Base-by-base conservation (phyloP, 2,797 vertebrate species). In the Oophaga sylvatica region DNA sequence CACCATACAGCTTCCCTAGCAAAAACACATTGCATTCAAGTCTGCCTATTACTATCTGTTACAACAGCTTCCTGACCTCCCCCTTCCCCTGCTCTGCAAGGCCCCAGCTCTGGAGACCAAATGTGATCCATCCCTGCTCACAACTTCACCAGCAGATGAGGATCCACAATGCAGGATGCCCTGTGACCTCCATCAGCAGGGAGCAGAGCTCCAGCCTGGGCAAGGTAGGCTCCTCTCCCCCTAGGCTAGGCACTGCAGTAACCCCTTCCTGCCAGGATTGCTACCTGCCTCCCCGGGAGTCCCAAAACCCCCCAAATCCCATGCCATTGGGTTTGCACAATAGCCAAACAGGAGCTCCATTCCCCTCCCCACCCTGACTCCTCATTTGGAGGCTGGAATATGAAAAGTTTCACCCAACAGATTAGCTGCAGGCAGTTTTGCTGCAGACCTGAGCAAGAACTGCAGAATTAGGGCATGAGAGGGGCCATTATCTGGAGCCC, bases 331-430 rank as follows among this genome's bases (percentile, higher is more conserved):
- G 57, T 35, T 76, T n/a, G 57, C 26, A 73, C 5, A 19, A 41
- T 35, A 60, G 29, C 19, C 12, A 62, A 48, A 13, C 29, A 31
- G 20, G 22, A 71, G 67, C 68, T 13, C 3, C 56, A 41, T 19
- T 5, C 70, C 31, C 65, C 63, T 48, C 68, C 68, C 31, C 53
- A n/a, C 15, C 5, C 56, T 59, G n/a, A 56, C 15, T 41, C 48
- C 75, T 77, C 8, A 68, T 79, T 35, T 59, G 84, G 84, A 31
- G 84, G 84, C 84, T 56, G 84, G 75, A 57, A 56, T 15, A 65
- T 62, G 41, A 85, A 78, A 85, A 85, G 59, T 76, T 85, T 76
- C 41, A 63, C 29, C 15, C 56, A 59, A 86, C 77, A 71, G 78
- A 81, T 63, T 53, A 59, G 5, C 11, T 45, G 85, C 57, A 87